Conservation (phyloP, 2,888 invertebrate species). For the Mesochorus sp. region DNA sequence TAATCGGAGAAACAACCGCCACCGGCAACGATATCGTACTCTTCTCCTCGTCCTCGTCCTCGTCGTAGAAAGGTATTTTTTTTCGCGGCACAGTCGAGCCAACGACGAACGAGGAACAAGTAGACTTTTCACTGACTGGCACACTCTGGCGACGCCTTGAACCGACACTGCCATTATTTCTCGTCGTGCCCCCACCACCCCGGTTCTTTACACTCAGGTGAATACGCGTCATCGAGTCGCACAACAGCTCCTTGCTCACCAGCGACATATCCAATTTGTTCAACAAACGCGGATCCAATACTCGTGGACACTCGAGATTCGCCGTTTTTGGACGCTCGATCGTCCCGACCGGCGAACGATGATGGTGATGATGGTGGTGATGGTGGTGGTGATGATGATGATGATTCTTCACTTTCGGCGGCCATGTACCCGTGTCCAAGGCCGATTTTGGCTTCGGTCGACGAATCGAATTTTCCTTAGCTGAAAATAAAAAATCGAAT, state of each 20-base stretch:
- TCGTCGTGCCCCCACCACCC: conserved; percentile 64
- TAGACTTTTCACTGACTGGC: conserved; percentile 56
- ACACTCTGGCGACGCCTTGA: conserved; percentile 66
- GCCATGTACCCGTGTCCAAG: conserved; percentile 74
- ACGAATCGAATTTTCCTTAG: conserved; percentile 50
- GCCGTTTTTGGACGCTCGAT: conserved; percentile 83
- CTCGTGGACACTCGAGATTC: conserved; percentile 83
- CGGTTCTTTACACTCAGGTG: conserved; percentile 57
- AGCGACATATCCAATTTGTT: conserved; percentile 85
- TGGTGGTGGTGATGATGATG: conserved; percentile 21
- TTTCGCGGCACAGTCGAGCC: conserved; percentile 44
- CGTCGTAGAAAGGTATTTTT: conserved; percentile 30
- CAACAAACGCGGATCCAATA: conserved; percentile 83
- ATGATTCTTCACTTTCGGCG: conserved; percentile 73
- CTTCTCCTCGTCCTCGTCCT: conserved; percentile 40
- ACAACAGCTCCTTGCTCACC: conserved; percentile 83
- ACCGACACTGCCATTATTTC: conserved; percentile 25
- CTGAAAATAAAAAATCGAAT: conserved; percentile 36
- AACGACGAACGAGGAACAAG: conserved; percentile 36
- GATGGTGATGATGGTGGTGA: conserved; percentile 11
- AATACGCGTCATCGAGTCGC: conserved; percentile 75
- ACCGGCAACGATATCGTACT: conserved; percentile 58
- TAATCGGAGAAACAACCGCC: background rate
- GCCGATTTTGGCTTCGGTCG: conserved; percentile 65
- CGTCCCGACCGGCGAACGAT: conserved; percentile 33